A percentile compares a stretch with the other conserved stretches of the same genome.
Conservation (phyloP, 2,797 vertebrate genomes). For the Urophycis tenuis region DNA sequence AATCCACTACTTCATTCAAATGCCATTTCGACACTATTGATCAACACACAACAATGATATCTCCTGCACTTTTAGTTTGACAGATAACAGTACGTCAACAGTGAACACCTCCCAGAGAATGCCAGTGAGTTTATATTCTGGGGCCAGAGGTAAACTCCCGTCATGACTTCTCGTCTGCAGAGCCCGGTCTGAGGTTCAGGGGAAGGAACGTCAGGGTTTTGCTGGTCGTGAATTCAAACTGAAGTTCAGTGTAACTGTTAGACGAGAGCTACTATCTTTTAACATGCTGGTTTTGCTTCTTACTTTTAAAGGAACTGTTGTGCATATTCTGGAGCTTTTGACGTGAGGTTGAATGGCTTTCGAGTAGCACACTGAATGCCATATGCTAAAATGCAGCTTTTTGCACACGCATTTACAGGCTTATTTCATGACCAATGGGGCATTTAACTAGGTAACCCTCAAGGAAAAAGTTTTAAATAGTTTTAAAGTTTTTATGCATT, state of each 20-base stretch:
- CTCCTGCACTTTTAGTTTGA: not conserved
- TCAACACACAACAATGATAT: not conserved
- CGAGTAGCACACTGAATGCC: constrained; percentile 14
- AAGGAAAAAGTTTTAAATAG: not conserved
- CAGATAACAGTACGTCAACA: not conserved
- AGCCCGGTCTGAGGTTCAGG: not conserved
- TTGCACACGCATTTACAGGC: constrained; percentile 41
- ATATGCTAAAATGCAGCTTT: constrained; percentile 38
- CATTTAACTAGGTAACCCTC: constrained; percentile 12
- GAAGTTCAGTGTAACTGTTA: constrained; percentile 19
- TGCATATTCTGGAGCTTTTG: constrained; percentile 42
- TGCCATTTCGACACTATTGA: not conserved
- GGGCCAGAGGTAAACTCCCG: constrained; percentile 34
- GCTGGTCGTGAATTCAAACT: constrained; percentile 5
- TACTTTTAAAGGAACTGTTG: constrained; percentile 22
- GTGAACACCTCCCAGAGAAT: not conserved
- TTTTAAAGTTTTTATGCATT: not conserved
- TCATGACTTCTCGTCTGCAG: constrained; percentile 20
- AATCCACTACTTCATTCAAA: not conserved
- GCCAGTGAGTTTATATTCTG: constrained; percentile 6
- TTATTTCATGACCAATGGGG: constrained; percentile 11
- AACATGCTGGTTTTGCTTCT: constrained; percentile 33
- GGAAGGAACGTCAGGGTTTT: constrained; percentile 12
- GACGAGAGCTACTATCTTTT: constrained; percentile 34
- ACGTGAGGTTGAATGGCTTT: constrained; percentile 28